Percentiles rank a stretch among this genome's conserved stretches.
These are phyloP conservation scores for Dysmachus trigonus DNA, from an alignment of 2,888 invertebrate species.

Conservation along the genomic window DNA sequence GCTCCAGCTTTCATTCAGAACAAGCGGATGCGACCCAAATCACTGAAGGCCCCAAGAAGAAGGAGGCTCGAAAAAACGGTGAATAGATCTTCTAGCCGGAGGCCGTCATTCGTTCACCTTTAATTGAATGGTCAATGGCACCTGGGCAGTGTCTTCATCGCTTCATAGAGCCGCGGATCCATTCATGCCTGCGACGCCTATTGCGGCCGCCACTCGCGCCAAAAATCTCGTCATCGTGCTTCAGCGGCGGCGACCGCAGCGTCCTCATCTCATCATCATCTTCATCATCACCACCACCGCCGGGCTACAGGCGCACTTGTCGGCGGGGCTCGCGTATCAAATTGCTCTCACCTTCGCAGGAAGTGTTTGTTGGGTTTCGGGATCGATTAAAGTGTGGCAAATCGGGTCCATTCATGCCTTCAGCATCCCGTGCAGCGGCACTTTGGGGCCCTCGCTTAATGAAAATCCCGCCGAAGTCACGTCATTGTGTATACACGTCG, in stretches of 20 bases:
- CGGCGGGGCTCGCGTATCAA: neutral
- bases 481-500: conserved; percentile 29
- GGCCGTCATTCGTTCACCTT: conserved; percentile 25
- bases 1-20: neutral
- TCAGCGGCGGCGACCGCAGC: neutral
- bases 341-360: conserved; percentile 8
- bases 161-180: conserved; percentile 9
- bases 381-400: conserved; percentile 31
- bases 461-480: conserved; percentile 33
- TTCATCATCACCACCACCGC: too few relatives aligned
- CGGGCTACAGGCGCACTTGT: neutral
- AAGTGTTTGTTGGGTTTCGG: conserved; percentile 31
- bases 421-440: neutral
- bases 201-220: conserved; percentile 13
- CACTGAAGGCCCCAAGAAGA: neutral
- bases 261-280: neutral
- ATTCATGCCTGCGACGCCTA: neutral
- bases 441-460: neutral
- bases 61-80: neutral
- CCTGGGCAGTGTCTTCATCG: conserved; percentile 16
- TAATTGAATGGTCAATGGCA: conserved; percentile 38
- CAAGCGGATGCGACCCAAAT: neutral
- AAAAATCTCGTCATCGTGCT: conserved; percentile 1
- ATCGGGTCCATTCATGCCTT: conserved; percentile 29
- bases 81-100: neutral